Conservation (phyloP, 1,140 invertebrate genomes). For the Triops cancriformis region DNA sequence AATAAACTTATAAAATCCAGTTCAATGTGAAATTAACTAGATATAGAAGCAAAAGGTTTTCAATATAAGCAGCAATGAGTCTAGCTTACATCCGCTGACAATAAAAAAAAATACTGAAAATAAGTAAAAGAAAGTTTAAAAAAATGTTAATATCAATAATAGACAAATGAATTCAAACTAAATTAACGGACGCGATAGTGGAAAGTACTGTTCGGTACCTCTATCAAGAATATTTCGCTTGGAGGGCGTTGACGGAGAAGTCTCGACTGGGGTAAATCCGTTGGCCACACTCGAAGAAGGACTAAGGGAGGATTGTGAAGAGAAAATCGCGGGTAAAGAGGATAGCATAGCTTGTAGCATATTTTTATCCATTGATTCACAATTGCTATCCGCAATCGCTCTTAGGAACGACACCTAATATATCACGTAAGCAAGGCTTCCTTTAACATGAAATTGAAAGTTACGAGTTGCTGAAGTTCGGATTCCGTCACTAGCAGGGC, state of each 20-base stretch:
- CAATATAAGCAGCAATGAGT: too few species aligned
- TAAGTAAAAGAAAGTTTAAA: too few species aligned
- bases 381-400: conserved; percentile 36
- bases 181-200: too few species aligned
- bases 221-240: not conserved
- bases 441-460: conserved; percentile 31
- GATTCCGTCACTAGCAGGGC: conserved; percentile 57
- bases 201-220: not conserved
- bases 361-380: conserved; percentile 35
- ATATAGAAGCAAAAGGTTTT: too few species aligned
- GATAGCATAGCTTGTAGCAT: conserved; percentile 36
- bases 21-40: too few species aligned
- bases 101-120: too few species aligned
- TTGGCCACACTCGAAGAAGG: not conserved
- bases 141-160: too few species aligned
- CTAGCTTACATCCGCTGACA: too few species aligned
- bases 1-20: too few species aligned
- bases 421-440: conserved; percentile 32
- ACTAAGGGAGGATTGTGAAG: not conserved
- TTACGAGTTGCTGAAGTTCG: conserved; percentile 55
- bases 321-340: conserved; percentile 32
- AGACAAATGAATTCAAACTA: too few species aligned
- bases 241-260: not conserved
- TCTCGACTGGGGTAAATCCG: not conserved
- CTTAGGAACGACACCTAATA: conserved; percentile 46